Base-by-base conservation (phyloP, 2,797 vertebrate genomes). In the Avahi laniger region DNA sequence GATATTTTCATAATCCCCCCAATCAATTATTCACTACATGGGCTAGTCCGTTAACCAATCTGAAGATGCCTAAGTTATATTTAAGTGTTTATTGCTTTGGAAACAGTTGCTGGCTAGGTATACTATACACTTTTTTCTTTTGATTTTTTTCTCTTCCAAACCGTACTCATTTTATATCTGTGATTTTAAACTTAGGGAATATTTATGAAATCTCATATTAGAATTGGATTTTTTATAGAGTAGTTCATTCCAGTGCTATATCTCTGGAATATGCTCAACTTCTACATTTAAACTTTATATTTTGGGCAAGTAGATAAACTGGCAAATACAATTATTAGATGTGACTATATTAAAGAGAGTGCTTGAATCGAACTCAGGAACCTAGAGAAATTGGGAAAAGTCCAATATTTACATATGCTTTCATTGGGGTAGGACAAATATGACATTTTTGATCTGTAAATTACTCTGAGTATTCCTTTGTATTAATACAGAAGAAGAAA, bases 181-280 rank as follows among this genome's bases (percentile, higher is more conserved):
- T 89, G 63, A 57, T 78, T 63, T 93, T 70, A 89, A 63, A 54
- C 20, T n/a, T 72, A n/a, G 28, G 33, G 38, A 61, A 72, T 75
- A 84, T 28, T 75, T 95, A 81, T 88, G 5, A 92, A 61, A 92
- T 91, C 5, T 91, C 2, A 61, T 24, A 72, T 95, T 69, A 70
- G 7, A 33, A 17, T 18, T 94, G 3, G 7, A 84, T 85, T 93
- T 80, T 33, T 76, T 28, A n/a, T 57, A 52, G 2, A 4, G 1
- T 67, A 84, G 14, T 84, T 91, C 9, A 86, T 94, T 79, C 28
- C 54, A 54, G 2, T 72, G 17, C 5, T 69, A 0, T 84, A 81
- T 83, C 13, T 88, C 28, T 94, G 20, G 10, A 78, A 91, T 73
- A 85, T 67, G 4, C 5, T 78, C 17, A 81, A 9, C 88, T 73